Conservation (phyloP, 23 tunicate genomes). For the Trididemnum clinides region DNA sequence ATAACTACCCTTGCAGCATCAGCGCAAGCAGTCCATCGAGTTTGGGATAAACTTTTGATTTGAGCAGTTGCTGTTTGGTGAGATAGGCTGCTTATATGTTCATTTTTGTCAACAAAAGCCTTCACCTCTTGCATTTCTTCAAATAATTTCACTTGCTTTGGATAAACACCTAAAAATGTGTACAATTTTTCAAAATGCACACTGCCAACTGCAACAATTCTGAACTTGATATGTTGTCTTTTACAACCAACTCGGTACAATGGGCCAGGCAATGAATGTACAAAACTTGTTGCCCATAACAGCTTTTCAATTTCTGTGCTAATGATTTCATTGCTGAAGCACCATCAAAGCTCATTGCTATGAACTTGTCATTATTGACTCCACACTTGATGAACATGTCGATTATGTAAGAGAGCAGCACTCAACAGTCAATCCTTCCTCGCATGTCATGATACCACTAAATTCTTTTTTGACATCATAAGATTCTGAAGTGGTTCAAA, state of each 20-base stretch:
- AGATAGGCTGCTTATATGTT: constrained; percentile 19
- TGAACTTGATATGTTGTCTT: constrained; percentile 25
- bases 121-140: constrained; percentile 25
- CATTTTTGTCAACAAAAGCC: constrained; percentile 15
- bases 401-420: constrained; percentile 21
- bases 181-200: constrained; percentile 14
- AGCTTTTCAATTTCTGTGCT: constrained; percentile 27
- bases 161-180: constrained; percentile 31
- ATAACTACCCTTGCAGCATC: constrained; percentile 35
- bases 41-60: constrained; percentile 24
- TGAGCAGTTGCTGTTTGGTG: constrained; percentile 12
- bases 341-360: constrained; percentile 13
- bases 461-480: constrained; percentile 13
- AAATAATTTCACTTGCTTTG: constrained; percentile 21
- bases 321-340: constrained; percentile 23
- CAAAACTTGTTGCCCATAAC: constrained; percentile 32
- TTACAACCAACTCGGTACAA: constrained; percentile 23
- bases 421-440: constrained; percentile 37
- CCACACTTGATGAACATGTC: constrained; percentile 22
- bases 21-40: constrained; percentile 29
- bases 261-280: constrained; percentile 34
- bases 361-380: constrained; percentile 31
- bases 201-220: constrained; percentile 24
- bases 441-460: constrained; percentile 20
- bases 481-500: constrained; percentile 13